A percentile compares a stretch with the other conserved stretches of the same genome.
Evolutionary conservation across 2,888 invertebrate genomes (phyloP).

Genomic region (Blomia tropicalis): DNA sequence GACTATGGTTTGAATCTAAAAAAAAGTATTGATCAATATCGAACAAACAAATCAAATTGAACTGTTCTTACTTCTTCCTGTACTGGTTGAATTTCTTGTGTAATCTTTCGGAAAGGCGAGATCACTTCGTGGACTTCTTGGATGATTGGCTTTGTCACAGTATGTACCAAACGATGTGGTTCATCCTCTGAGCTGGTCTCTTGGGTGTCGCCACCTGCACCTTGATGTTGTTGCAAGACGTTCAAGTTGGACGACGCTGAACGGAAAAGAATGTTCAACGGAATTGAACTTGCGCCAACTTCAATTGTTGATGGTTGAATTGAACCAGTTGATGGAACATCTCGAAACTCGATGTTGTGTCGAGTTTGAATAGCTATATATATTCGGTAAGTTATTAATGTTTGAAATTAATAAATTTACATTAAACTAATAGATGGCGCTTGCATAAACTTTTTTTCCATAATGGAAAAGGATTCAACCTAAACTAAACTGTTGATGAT

Average conservation of each 20-base stretch:
- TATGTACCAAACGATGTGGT: conserved; percentile 3
- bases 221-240: conserved; percentile 2
- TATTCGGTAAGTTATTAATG: background rate
- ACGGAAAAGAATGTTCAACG: conserved; percentile 1
- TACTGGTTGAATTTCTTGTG: conserved; percentile 5
- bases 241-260: background rate
- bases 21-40: too few relatives aligned
- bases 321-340: conserved; percentile 14
- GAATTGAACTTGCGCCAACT: conserved; percentile 12
- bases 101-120: background rate
- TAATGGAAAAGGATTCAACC: too few relatives aligned
- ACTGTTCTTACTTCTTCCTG: too few relatives aligned
- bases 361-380: conserved; percentile 10
- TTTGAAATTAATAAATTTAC: background rate
- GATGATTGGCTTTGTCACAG: conserved; percentile 10
- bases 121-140: conserved; percentile 8
- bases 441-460: background rate
- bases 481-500: background rate
- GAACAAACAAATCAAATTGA: too few relatives aligned
- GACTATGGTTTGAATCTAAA: conserved; percentile 7
- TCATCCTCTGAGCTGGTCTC: conserved; percentile 10
- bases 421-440: background rate
- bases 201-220: background rate
- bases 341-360: conserved; percentile 13
- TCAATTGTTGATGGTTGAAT: conserved; percentile 11